Base-by-base conservation (phyloP, 2,797 vertebrate genomes). In the Mustela erminea region DNA sequence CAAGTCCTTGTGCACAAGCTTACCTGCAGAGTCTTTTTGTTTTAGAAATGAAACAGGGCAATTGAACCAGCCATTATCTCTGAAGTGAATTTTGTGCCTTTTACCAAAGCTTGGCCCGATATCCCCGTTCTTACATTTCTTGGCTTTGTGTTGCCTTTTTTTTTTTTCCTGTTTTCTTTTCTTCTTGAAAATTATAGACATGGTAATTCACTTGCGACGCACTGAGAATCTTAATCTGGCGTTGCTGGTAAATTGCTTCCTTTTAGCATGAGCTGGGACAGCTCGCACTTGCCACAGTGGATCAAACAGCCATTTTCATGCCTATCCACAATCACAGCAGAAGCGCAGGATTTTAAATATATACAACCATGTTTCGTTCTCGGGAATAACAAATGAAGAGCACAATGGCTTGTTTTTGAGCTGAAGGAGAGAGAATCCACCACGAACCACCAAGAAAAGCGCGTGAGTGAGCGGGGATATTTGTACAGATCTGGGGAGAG, bases 331-430 rank as follows among this genome's bases (percentile, higher is more conserved):
- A 49, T 41, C 92, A 96, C 72, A 93, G 72, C 52, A 35, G 12
- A 96, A 95, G 8, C 56, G 52, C n/a, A 95, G 54, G 12, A 52
- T 92, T 94, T 56, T 88, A 49, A 49, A 77, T 93, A 56, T 87
- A 96, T n/a, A 38, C 56, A 96, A 68, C 41, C 62, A 14, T 12
- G 1, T 97, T 98, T 95, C 72, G 88, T 94, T 93, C 81, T 96
- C 43, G 68, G 68, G 89, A 96, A 96, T 0, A 96, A 96, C 89
- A 96, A 87, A 62, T 97, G 97, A 98, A 98, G 96, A 96, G 94
- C 77, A 97, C 27, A 25, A 58, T 0, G 8, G 20, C 58, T 75
- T 88, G 77, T 89, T 96, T 80, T 64, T 4, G 29, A 95, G 29
- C n/a, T 21, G 0, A 18, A 80, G 43, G 60, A 95, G n/a, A 83